Base-by-base conservation (phyloP, 2,113 vertebrate species). In the Hydrochoerus hydrochaeris region DNA sequence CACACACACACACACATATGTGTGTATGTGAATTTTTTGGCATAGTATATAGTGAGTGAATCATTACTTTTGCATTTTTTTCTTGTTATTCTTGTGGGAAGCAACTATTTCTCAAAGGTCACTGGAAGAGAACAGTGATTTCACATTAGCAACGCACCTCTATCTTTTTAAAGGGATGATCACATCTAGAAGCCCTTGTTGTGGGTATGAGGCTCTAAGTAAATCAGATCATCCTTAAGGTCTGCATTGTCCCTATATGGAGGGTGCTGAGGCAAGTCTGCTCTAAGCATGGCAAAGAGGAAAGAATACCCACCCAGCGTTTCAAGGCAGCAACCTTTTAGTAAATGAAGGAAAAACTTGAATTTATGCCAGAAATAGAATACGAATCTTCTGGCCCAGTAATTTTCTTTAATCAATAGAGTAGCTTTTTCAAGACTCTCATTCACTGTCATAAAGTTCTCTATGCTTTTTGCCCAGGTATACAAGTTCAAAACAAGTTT, bases 291-390 rank as follows among this genome's bases (percentile, higher is more conserved):
- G 13, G 90, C 16, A 17, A 95, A 95, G 77, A 87, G 41, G 69
- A 94, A 78, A 96, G 71, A 92, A 94, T 73, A 95, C 83, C 78
- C 78, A 95, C 83, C 78, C 77, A 32, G 58, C 22, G 26, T 28
- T 92, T 90, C 75, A 88, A 88, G 82, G 90, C 77, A 94, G 93
- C 87, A 91, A 94, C 92, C 87, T 98, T 97, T 98, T 83, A 97
- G 87, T 44, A 97, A 97, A 97, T 97, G 95, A 97, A 97, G 93
- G 81, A 35, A 80, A 90, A 97, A 97, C 97, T 92, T 96, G 93
- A 97, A 95, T 91, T 95, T 91, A 94, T 95, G 80, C 95, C 93
- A 90, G 77, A 95, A 96, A 91, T 75, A 87, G 91, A 95, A 94
- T 92, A 95, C 85, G 94, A 90, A 93, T 73, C 41, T 49, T 89